phyloP scores from a whole-genome alignment of 2,888 invertebrate genomes.

The Drosophila mercatorum region DNA sequence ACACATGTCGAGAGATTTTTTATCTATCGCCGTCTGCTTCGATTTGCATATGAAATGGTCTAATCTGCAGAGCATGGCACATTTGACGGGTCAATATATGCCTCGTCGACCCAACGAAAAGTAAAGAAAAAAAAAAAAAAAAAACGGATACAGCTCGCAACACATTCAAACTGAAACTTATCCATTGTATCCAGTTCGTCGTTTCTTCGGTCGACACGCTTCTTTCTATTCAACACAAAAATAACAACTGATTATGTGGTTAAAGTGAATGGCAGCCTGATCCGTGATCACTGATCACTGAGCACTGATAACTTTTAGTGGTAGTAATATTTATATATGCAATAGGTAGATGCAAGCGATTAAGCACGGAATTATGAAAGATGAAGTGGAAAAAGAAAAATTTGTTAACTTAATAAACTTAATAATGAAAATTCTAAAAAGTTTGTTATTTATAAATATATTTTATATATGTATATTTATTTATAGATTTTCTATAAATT shows the following conservation, averaged over 20 bases:
- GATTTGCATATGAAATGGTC: slow-evolving; percentile 71
- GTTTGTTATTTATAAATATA: no score
- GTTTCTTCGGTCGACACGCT: slow-evolving; percentile 38
- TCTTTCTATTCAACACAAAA: slow-evolving; percentile 32
- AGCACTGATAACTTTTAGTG: slow-evolving; percentile 10
- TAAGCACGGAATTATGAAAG: no score
- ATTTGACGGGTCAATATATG: slow-evolving; percentile 58
- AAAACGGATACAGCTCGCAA: slow-evolving; percentile 6
- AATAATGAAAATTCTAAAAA: background rate
- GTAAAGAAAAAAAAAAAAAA: background rate
- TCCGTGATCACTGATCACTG: slow-evolving; percentile 8
- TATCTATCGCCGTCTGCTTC: slow-evolving; percentile 39
- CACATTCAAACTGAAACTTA: slow-evolving; percentile 1
- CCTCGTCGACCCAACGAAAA: slow-evolving; percentile 11
- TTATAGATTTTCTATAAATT: background rate
- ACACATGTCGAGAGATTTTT: slow-evolving; percentile 38
- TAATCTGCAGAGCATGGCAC: slow-evolving; percentile 70
- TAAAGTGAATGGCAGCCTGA: slow-evolving; percentile 46
- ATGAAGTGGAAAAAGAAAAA: background rate
- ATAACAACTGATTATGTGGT: slow-evolving; percentile 16
- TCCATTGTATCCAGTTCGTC: slow-evolving; percentile 39
- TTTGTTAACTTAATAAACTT: background rate
- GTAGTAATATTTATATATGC: background rate
- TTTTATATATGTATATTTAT: background rate
- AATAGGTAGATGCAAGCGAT: background rate